These are phyloP conservation scores for Ictinia mississippiensis DNA, from an alignment of 2,797 vertebrate species.

Conservation along the genomic window DNA sequence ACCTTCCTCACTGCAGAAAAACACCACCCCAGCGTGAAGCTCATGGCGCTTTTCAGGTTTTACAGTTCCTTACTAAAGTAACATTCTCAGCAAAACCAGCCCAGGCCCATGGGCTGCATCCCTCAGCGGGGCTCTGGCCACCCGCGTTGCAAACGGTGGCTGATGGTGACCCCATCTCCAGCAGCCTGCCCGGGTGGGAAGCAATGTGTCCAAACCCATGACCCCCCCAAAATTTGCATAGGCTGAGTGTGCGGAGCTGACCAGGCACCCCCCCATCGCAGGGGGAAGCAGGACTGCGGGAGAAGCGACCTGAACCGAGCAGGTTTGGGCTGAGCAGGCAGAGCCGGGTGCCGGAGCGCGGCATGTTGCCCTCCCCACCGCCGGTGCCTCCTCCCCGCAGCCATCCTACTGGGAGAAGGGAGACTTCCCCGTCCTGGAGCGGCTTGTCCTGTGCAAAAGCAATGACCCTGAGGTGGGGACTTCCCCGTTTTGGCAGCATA, in stretches of 20 bases:
- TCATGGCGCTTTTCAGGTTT: neutral
- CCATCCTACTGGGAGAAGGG: accelerated
- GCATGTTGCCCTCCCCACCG: neutral
- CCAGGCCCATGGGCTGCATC: neutral
- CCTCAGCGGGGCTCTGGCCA: accelerated
- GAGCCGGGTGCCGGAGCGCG: accelerated
- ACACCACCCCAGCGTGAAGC: accelerated
- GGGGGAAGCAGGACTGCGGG: accelerated
- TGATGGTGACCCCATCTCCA: accelerated
- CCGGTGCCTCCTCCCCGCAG: accelerated
- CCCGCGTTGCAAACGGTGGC: accelerated
- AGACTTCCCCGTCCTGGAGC: neutral
- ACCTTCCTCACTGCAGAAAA: neutral
- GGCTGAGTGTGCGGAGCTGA: neutral
- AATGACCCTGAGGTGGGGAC: neutral
- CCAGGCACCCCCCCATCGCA: too few species aligned
- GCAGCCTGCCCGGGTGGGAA: neutral
- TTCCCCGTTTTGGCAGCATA: neutral
- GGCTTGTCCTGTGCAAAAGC: neutral
- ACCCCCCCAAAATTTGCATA: neutral
- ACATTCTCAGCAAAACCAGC: neutral
- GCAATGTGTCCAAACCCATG: accelerated
- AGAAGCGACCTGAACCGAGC: accelerated
- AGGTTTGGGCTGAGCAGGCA: neutral
- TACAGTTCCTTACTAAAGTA: neutral